phyloP scores from a whole-genome alignment of 2,113 vertebrate genomes.

The Cheilinus undulatus region DNA sequence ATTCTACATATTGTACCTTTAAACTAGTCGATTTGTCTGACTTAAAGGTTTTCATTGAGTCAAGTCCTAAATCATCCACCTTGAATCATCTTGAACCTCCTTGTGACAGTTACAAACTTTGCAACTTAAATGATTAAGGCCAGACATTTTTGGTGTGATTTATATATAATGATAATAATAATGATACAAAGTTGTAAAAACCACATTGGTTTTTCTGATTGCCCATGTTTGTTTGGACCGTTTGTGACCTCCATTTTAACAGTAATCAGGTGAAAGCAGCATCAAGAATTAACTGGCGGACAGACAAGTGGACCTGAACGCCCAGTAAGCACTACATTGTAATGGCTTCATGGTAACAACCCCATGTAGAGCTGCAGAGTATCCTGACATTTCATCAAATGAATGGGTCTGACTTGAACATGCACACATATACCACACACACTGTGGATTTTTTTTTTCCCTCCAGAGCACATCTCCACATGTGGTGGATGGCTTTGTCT shows the following conservation, averaged over 20 bases:
- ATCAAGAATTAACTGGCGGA: conserved; percentile 18
- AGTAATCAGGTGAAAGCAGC: conserved; percentile 22
- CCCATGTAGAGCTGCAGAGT: conserved; percentile 11
- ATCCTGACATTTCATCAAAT: conserved; percentile 39
- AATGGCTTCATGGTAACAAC: conserved; percentile 32
- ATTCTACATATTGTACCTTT: too few relatives aligned
- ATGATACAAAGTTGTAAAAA: background rate
- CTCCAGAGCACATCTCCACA: conserved; percentile 4
- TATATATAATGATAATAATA: too few relatives aligned
- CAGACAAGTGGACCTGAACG: conserved; percentile 33
- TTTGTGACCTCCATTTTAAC: conserved; percentile 4
- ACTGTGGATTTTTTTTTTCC: background rate
- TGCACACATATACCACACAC: background rate
- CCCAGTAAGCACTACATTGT: conserved; percentile 29
- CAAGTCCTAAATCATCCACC: too few relatives aligned
- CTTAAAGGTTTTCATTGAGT: too few relatives aligned
- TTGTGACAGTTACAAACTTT: too few relatives aligned
- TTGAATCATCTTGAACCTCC: too few relatives aligned
- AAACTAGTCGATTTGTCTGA: too few relatives aligned
- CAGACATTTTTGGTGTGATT: too few relatives aligned
- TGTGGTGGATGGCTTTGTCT: conserved; percentile 15
- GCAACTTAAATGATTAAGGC: too few relatives aligned
- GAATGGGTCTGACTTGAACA: background rate
- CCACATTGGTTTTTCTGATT: background rate
- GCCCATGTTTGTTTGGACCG: background rate